Conservation (phyloP, 2,888 invertebrate species). For the Latrodectus elegans region DNA sequence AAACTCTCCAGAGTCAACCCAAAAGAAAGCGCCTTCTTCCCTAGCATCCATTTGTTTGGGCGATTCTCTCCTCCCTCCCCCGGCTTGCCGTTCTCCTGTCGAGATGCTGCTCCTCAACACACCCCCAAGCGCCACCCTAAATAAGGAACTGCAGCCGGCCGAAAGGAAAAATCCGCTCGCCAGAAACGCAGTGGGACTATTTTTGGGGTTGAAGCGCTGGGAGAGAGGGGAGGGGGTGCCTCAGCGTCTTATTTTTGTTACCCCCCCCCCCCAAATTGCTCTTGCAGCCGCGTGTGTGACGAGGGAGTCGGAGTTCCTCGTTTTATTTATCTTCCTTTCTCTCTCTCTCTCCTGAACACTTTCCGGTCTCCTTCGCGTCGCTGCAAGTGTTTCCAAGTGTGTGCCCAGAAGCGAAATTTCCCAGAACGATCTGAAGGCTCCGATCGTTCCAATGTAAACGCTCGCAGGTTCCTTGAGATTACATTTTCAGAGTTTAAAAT, state of each 20-base stretch:
- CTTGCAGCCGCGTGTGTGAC: constrained; percentile 13
- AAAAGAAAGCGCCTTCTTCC: neutral
- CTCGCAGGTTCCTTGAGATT: neutral
- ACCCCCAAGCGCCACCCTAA: constrained; percentile 33
- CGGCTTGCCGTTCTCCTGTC: neutral
- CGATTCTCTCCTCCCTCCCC: neutral
- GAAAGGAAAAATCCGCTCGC: neutral
- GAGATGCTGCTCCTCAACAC: neutral
- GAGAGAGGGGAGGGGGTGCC: constrained; percentile 7
- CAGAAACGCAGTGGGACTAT: constrained; percentile 29
- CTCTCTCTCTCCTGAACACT: no score
- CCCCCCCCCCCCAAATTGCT: constrained; percentile 5
- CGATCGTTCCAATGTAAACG: neutral
- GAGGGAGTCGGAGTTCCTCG: constrained; percentile 14
- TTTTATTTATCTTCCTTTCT: constrained; percentile 4
- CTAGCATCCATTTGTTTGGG: no score
- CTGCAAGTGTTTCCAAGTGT: constrained; percentile 51
- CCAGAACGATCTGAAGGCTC: constrained; percentile 14
- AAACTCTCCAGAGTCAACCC: neutral
- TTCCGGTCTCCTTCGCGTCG: no score
- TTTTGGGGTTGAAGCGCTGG: neutral
- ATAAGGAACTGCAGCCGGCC: constrained; percentile 26
- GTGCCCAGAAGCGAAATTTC: constrained; percentile 20
- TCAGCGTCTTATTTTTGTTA: constrained; percentile 55
- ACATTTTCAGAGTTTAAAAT: neutral